Evolutionary conservation across 2,797 vertebrate genomes (phyloP), one percentile per base, ranked within the genome.

Genomic region (Cephalopachus bancanus): DNA sequence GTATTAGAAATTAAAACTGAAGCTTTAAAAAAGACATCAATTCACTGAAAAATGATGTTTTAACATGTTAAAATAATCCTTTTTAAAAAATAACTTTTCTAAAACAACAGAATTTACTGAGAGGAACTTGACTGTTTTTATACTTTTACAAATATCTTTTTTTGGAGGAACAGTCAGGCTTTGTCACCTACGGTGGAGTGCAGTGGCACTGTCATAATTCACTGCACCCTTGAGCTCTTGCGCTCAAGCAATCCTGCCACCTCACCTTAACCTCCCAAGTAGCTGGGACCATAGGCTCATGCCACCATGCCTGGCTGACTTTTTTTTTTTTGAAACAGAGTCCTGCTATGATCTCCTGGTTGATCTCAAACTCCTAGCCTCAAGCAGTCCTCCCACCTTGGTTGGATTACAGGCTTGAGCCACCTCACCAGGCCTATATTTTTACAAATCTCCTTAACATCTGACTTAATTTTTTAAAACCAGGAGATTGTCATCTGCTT

Each of bases 1-100:
- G 57, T 55, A 64, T 84, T 93, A 62, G 67, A 94, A 94, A 79
- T 90, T 84, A 83, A 89, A 89, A 78, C 17, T 74, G 85, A 93
- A 67, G 49, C 44, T 88, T 93, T 51, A 64, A 74, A 84, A 53
- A 49, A 28, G 33, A 65, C 15, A 17, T 64, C 37, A 37, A 33
- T 49, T 89, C 12, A 71, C 28, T 57, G 49, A 44, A 89, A 87
- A 69, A 67, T 76, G 60, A 67, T 76, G 20, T 60, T 90, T 55
- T 60, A 74, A 33, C 17, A 55, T 67, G 72, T 88, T 81, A 69
- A 87, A 33, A n/a, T 49, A 80, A 65, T 69, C 15, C 26, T 86
- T 72, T 74, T 49, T 14, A 60, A 87, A 74, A 59, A 59, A 49
- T 72, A 86, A 86, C 33, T 85, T 84, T 78, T 81, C 62, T 79